A percentile compares a stretch with the other conserved stretches of the same genome.
phyloP scores from a whole-genome alignment of 1,140 invertebrate species.

The Parasteatoda tepidariorum region DNA sequence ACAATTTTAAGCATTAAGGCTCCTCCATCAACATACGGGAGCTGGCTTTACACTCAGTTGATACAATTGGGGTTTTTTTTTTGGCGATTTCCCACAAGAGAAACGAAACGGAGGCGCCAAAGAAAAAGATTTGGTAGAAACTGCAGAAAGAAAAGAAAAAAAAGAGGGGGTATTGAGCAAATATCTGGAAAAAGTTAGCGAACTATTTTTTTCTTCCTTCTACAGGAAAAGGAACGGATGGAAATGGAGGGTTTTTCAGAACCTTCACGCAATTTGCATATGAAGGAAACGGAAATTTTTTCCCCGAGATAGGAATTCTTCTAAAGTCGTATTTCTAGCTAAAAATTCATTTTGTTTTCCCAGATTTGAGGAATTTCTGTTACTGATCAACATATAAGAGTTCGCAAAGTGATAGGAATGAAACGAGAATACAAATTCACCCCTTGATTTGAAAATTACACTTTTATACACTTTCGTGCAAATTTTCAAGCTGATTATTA shows the following conservation, averaged over 20 bases:
- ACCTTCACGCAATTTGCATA: neutral
- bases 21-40: neutral
- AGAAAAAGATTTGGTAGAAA: neutral
- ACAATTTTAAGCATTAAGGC: no score
- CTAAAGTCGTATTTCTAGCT: neutral
- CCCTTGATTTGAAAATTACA: no score
- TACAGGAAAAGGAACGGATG: neutral
- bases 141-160: neutral
- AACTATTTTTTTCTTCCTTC: neutral
- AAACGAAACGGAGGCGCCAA: neutral
- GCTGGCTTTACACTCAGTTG: slow-evolving; percentile 7
- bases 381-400: neutral
- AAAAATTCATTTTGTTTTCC: neutral
- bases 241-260: neutral
- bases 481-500: no score
- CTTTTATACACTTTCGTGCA: no score
- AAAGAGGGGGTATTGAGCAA: neutral
- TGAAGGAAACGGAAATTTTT: neutral
- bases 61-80: slow-evolving; percentile 34
- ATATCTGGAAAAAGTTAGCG: slow-evolving; percentile 9
- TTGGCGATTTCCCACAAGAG: slow-evolving; percentile 6
- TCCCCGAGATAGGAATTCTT: neutral
- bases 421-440: no score
- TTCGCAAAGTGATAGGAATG: neutral
- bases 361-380: neutral